These are phyloP conservation scores for Gasterosteus aculeatus DNA, from an alignment of 2,113 vertebrate genomes.

Conservation along the genomic window DNA sequence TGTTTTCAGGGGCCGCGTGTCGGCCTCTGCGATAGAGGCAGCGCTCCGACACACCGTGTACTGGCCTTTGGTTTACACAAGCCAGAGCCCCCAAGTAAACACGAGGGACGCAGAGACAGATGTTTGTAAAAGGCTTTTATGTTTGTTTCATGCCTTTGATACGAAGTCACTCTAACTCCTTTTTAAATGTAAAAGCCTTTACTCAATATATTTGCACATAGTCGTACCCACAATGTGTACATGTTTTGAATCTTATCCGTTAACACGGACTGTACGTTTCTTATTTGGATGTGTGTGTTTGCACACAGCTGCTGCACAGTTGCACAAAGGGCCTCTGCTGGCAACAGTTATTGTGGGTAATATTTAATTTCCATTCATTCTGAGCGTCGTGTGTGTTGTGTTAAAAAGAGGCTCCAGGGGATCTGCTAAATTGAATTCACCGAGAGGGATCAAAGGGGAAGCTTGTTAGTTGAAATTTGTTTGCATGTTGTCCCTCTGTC, in stretches of 20 bases:
- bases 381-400: not conserved
- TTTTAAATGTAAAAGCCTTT: not conserved
- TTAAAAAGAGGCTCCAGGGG: conserved; percentile 1
- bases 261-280: conserved; percentile 25
- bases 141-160: not conserved
- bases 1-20: conserved; percentile 17
- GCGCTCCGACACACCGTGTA: conserved; percentile 33
- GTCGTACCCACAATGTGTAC: too few species aligned
- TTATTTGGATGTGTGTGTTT: conserved; percentile 45
- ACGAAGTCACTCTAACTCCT: not conserved
- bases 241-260: conserved; percentile 39
- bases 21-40: conserved; percentile 35
- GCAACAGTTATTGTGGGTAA: conserved; percentile 57
- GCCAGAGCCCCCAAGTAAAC: conserved; percentile 43
- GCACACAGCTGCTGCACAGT: conserved; percentile 44
- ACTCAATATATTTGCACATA: too few species aligned
- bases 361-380: conserved; percentile 68
- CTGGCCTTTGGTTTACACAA: conserved; percentile 49
- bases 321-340: conserved; percentile 32
- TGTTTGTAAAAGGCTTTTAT: not conserved
- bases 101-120: conserved; percentile 8
- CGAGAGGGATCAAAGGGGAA: not conserved
- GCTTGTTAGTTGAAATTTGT: not conserved
- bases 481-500: not conserved
- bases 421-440: not conserved